Base-by-base conservation (phyloP, 2,888 invertebrate genomes). In the Pemphredon lugubris region DNA sequence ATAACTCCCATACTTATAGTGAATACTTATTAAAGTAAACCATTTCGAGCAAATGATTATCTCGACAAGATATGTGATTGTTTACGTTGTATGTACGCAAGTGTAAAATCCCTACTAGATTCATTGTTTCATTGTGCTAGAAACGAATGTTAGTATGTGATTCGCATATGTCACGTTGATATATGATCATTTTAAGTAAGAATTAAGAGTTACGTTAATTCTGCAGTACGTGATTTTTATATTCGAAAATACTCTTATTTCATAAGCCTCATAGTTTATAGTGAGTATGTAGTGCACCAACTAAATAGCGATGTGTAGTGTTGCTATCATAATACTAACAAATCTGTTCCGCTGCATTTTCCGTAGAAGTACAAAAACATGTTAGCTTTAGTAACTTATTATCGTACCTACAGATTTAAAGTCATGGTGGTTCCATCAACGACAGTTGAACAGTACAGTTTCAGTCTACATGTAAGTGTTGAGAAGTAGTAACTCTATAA, bases 221-320 rank as follows among this genome's bases (percentile, higher is more conserved):
- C 42, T 54, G 37, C 30, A 44, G 21, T 65, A 42, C 39, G 57
- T 13, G 23, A 57, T 60, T 71, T 61, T 73, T 45, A 54, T 66
- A 60, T 71, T 55, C 40, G 50, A 66, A 57, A 65, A 65, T 73
- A 71, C 66, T 71, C 66, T 39, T 54, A 50, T 50, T 42, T 57
- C 55, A 32, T 65, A 57, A 44, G 37, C 39, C 26, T 40, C 20
- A 23, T 70, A 70, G 47, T 65, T 73, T 30, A 59, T 64, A 50
- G 21, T 37, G 18, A 59, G 40, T 55, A 66, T 32, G 54, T 64
- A 67, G n/a, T 59, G 30, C 18, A 20, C 20, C 48, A 64, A 64
- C 7, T 64, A 26, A 59, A 30, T 42, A 58, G 14, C 51, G 14
- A 48, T 58, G 60, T 47, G 16, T 67, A 50, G 34, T 34, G 3